Evolutionary conservation across 2,888 invertebrate genomes (phyloP), one percentile per base, ranked within the genome.

Genomic region (Anagyrus pseudococci): DNA sequence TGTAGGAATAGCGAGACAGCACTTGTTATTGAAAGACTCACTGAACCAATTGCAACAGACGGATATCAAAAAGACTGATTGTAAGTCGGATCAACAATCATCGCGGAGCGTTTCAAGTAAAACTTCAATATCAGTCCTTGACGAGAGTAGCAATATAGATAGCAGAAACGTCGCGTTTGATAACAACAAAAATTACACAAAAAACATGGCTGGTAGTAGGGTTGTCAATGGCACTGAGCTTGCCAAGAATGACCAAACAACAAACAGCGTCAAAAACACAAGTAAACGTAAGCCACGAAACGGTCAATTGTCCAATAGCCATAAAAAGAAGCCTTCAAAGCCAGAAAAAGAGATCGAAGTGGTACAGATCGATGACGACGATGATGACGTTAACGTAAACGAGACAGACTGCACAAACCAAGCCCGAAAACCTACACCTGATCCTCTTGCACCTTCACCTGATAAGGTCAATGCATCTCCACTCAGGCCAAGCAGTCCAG

Each of bases 161-260:
- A 29, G 4, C 29, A 29, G 29, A 4, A 29, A 29, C 72, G 8
- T 10, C 72, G 4, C 73, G 1, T 77, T 73, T 23, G 78, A 80
- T 37, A 73, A 68, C 19, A 78, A 80, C 47, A 79, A 80, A 52
- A 79, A 78, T 60, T 78, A 77, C 50, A 69, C 77, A 0, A 78
- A 76, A 47, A 72, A 67, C 33, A 59, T 71, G 19, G n/a, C 29
- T 7, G 4, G 29, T 10, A 74, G 69, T 57, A 73, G 71, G 59
- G 67, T 73, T 25, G 50, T 78, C 13, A 80, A 80, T 54, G 79
- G 77, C 13, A 70, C 75, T 56, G 77, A 73, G 64, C 67, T 75
- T n/a, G 73, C 69, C 65, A 73, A 79, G 50, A 75, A 75, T 52
- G 29, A 29, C 10, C 4, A 29, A 4, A 29, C 20, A 26, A 49